Base-by-base conservation (phyloP, 1,140 invertebrate genomes). In the Panonychus citri region DNA sequence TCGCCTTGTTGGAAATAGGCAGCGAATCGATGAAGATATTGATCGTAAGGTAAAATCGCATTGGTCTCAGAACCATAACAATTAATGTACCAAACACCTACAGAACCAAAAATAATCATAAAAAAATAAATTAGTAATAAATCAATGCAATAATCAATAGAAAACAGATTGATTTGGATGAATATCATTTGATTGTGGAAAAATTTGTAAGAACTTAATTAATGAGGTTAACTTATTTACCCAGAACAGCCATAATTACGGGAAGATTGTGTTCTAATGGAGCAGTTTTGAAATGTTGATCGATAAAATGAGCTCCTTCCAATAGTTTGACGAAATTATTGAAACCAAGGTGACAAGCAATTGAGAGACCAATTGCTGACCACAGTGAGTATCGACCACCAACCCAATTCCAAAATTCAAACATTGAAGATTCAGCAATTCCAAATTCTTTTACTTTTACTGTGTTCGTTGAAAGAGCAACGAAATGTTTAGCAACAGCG, bases 351-450 rank as follows among this genome's bases (percentile, higher is more conserved):
- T 83, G 80, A 10, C 97, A 72, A 27, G 82, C 83, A 70, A 99
- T 95, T 3, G 91, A 94, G 8, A 99, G 71, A 46, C 95, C 93
- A 72, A 98, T 97, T 7, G 94, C 93, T 0, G 91, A 97, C 93
- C 93, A 98, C 1, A 96, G 71, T 0, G 91, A 96, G 69, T 94
- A 95, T 66, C 93, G 78, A 62, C 94, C 95, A 51, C 94, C 95
- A 57, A 99, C 94, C 90, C 93, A 99, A 72, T 99, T 94, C 94
- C 95, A 99, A 70, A 99, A 98, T 50, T 82, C 90, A 75, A 99
- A 99, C 88, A 98, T 98, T 67, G 98, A 98, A 57, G 82, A 80
- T 61, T 85, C 77, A 69, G 94, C 82, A 63, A 99, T 99, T 25
- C 95, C 95, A 73, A 98, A 98, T 56, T 87, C 88, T 30, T 81